Base-by-base conservation (phyloP, 2,797 vertebrate species). In the Bucorvus abyssinicus region DNA sequence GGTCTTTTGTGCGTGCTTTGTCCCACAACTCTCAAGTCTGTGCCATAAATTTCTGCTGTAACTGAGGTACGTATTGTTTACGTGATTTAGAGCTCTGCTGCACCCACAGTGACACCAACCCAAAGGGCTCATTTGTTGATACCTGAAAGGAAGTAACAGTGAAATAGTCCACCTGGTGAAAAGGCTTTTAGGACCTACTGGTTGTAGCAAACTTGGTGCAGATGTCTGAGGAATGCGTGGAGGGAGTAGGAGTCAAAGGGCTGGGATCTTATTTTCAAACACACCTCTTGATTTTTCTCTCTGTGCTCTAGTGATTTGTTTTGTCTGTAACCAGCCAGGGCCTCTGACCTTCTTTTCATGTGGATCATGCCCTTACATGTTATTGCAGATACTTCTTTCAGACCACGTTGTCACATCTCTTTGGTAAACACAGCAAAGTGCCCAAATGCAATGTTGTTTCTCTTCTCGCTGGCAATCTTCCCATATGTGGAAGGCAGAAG, bases 351-450 rank as follows among this genome's bases (percentile, higher is more conserved):
- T 89, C 40, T 75, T 50, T 77, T 89, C 5, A 2, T 73, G 53
- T 84, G 38, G n/a, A 27, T 79, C 34, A 26, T 0, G 0, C 40
- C 12, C 9, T 68, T 53, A 29, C 7, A 3, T 32, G 84, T 69
- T n/a, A 36, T 49, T 36, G 8, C 4, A 3, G 32, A 21, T 52
- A 7, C 10, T 57, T 4, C 20, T 79, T 89, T 87, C 64, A 73
- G 60, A 45, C 53, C 20, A 4, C 11, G 3, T 42, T 84, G 60
- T 45, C 26, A 36, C 29, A 7, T 61, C 63, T 53, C 52, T 82
- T 27, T 87, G 70, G 60, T 52, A 83, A 67, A 45, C 24, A n/a
- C 5, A 83, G 52, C 50, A 77, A 52, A 14, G 34, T 73, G 42
- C 34, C 71, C 64, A 80, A 87, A 80, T 26, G 22, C 1, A 0